Conservation (phyloP, 2,888 invertebrate genomes). For the Lycia hirtaria region DNA sequence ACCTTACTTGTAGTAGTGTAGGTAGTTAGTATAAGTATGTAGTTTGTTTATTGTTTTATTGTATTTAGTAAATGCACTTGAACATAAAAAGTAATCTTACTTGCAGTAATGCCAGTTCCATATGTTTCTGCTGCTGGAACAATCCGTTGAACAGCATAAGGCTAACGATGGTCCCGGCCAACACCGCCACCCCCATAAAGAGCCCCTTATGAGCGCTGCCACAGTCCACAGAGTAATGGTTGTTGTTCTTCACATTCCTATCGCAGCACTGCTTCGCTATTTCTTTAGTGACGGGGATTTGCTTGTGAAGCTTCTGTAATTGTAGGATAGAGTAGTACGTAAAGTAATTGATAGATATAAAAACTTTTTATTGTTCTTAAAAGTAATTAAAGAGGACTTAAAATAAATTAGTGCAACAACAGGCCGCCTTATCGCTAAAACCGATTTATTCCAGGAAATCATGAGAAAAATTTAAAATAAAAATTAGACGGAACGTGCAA, state of each 20-base stretch:
- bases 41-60: no score
- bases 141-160: slow-evolving; percentile 90
- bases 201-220: slow-evolving; percentile 90
- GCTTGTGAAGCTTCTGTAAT: slow-evolving; percentile 55
- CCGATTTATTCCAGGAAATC: no score
- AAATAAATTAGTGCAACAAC: no score
- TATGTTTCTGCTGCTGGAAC: slow-evolving; percentile 79
- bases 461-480: no score
- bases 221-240: slow-evolving; percentile 90
- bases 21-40: no score
- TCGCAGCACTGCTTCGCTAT: slow-evolving; percentile 56
- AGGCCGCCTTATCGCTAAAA: no score
- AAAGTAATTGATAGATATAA: no score
- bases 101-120: slow-evolving; percentile 51
- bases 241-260: slow-evolving; percentile 66
- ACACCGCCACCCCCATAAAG: slow-evolving; percentile 87
- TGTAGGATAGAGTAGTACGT: not conserved
- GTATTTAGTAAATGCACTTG: no score
- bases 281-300: slow-evolving; percentile 38
- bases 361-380: no score
- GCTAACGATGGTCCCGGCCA: slow-evolving; percentile 89
- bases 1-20: no score
- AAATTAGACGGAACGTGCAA: no score
- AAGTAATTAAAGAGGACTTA: no score
- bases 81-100: not conserved